Percentiles rank a stretch among this genome's conserved stretches.
These are phyloP conservation scores for Laterallus jamaicensis DNA, from an alignment of 2,113 vertebrate species.

Conservation along the genomic window DNA sequence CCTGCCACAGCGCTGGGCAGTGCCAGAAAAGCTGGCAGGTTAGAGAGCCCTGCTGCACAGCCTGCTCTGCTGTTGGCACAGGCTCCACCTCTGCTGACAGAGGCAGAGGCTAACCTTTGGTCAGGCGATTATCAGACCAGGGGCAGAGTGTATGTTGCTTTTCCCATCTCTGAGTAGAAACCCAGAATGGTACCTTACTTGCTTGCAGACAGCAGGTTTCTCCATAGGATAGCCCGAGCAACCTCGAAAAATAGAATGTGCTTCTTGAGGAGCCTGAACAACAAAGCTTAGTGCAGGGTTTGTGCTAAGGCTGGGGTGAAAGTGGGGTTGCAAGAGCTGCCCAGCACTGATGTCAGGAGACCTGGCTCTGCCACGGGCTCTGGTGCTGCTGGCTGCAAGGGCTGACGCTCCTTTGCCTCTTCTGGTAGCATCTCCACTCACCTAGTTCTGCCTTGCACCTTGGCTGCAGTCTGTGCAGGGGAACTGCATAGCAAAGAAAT, in stretches of 20 bases:
- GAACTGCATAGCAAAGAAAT: not conserved
- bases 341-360: not conserved
- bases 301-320: not conserved
- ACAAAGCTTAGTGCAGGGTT: not conserved
- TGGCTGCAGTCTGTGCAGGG: not conserved
- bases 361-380: not conserved
- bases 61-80: accelerated
- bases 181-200: not conserved
- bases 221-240: not conserved
- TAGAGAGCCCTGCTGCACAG: not conserved
- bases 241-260: not conserved
- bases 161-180: not conserved
- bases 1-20: not conserved
- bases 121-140: not conserved
- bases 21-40: not conserved
- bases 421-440: not conserved
- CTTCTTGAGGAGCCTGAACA: not conserved
- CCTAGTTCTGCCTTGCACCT: not conserved
- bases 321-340: not conserved
- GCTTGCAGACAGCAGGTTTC: not conserved
- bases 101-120: not conserved
- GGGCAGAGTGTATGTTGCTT: not conserved
- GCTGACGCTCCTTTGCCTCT: not conserved
- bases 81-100: not conserved
- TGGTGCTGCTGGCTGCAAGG: not conserved